Conservation (phyloP, 37 sponge, comb jelly and placozoan genomes). For the Diacarnus erythraeanus region DNA sequence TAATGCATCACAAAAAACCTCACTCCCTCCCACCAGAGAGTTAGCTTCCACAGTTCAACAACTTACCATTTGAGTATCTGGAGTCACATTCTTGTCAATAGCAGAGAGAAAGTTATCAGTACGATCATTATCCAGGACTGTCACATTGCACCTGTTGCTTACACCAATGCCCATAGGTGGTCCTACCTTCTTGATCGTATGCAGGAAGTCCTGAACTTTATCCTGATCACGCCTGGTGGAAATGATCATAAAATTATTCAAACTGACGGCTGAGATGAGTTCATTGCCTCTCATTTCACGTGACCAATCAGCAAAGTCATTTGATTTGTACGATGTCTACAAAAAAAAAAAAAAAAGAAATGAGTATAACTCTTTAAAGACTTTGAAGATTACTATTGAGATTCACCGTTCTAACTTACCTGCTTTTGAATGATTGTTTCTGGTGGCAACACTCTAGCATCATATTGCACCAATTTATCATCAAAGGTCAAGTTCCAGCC, state of each 20-base stretch:
- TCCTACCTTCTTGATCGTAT: slow-evolving; percentile 64
- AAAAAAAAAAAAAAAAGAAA: neutral
- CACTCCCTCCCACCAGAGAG: neutral
- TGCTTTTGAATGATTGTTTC: slow-evolving; percentile 60
- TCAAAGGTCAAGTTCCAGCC: slow-evolving; percentile 79
- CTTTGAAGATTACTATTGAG: no score
- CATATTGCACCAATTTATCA: slow-evolving; percentile 22
- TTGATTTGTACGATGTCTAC: slow-evolving; percentile 45
- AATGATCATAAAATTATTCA: slow-evolving; percentile 59
- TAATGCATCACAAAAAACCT: neutral
- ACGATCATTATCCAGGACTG: slow-evolving; percentile 60
- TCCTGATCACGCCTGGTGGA: slow-evolving; percentile 58
- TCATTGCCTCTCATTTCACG: slow-evolving; percentile 75
- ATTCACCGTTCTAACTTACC: no score
- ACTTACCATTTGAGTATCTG: slow-evolving; percentile 42
- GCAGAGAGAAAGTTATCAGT: slow-evolving; percentile 74
- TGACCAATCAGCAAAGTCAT: slow-evolving; percentile 77
- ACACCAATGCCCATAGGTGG: slow-evolving; percentile 84
- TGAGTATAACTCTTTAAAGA: no score
- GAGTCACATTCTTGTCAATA: slow-evolving; percentile 30
- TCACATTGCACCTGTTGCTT: slow-evolving; percentile 21
- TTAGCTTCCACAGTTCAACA: no score
- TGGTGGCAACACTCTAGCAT: slow-evolving; percentile 58
- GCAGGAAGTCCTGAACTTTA: slow-evolving; percentile 70
- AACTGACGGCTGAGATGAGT: slow-evolving; percentile 41